Evolutionary conservation across 2,888 invertebrate species (phyloP), one percentile per base, ranked within the genome.

Genomic region (Orthonychiurus folsomi): DNA sequence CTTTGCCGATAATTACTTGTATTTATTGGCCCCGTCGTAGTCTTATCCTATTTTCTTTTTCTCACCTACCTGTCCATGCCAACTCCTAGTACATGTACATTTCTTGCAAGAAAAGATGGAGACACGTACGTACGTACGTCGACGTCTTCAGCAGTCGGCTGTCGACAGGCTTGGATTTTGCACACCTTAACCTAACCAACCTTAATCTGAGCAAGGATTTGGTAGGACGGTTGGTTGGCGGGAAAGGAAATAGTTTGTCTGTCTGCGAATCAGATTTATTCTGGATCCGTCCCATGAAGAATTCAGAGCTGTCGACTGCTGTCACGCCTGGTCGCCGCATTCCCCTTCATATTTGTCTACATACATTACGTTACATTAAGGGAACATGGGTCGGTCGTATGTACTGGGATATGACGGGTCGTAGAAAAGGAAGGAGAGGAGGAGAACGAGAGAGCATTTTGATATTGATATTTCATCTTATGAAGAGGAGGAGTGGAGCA

Each of bases 391-490:
- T 37, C 37, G 5, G 37, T n/a, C n/a, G n/a, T n/a, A n/a, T n/a
- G n/a, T n/a, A n/a, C n/a, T n/a, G n/a, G n/a, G n/a, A n/a, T n/a
- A n/a, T n/a, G n/a, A n/a, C n/a, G n/a, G n/a, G n/a, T 37, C 37
- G 37, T 9, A 5, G 37, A 37, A 5, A 37, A 9, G 37, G 15
- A 37, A 15, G 37, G 9, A 37, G 37, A 37, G 56, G n/a, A 28
- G 28, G 25, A 53, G 62, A 50, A 54, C 55, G 47, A 61, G 64
- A 54, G 68, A 62, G 63, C 66, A 65, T 63, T 65, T 66, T 66
- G 64, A 66, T 70, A 71, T 71, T 67, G 67, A 68, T 70, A 70
- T 71, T 71, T 69, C 69, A 71, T 69, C 69, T n/a, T 69, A 67
- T 68, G 63, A 65, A 63, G 60, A 66, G 64, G 56, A 63, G 62